Conservation (phyloP, 2,113 vertebrate species). For the Ceratotherium simum region DNA sequence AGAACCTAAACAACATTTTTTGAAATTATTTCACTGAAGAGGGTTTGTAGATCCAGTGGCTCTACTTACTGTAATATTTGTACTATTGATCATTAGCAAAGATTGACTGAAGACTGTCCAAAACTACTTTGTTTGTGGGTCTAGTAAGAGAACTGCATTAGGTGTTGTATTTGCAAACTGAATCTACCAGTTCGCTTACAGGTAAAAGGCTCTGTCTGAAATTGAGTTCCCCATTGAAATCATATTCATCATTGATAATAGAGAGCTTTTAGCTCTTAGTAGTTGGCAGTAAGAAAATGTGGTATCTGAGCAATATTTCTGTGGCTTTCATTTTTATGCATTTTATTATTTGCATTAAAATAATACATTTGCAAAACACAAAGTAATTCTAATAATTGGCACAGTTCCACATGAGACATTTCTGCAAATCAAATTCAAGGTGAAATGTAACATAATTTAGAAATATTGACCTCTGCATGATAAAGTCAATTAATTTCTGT, state of each 20-base stretch:
- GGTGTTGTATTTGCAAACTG: not conserved
- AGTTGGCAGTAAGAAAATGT: not conserved
- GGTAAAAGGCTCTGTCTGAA: not conserved
- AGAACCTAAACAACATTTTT: not conserved
- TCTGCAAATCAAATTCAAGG: not conserved
- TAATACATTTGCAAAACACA: not conserved
- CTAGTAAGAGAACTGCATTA: not conserved
- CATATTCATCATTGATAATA: not conserved
- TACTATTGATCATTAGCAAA: not conserved
- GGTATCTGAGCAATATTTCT: not conserved
- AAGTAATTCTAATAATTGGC: conserved; percentile 14
- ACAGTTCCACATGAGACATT: not conserved
- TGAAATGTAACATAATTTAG: not conserved
- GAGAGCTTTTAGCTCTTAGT: conserved; percentile 3
- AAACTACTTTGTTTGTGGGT: not conserved
- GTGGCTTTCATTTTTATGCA: not conserved
- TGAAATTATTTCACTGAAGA: not conserved
- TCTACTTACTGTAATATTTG: not conserved
- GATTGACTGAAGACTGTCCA: not conserved
- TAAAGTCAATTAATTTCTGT: conserved; percentile 9
- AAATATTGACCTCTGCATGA: not conserved
- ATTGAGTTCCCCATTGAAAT: not conserved
- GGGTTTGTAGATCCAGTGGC: not conserved
- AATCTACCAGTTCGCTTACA: not conserved
- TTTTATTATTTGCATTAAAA: conserved; percentile 42